phyloP scores from a whole-genome alignment of 2,113 vertebrate species.

The Cyrtonyx montezumae region DNA sequence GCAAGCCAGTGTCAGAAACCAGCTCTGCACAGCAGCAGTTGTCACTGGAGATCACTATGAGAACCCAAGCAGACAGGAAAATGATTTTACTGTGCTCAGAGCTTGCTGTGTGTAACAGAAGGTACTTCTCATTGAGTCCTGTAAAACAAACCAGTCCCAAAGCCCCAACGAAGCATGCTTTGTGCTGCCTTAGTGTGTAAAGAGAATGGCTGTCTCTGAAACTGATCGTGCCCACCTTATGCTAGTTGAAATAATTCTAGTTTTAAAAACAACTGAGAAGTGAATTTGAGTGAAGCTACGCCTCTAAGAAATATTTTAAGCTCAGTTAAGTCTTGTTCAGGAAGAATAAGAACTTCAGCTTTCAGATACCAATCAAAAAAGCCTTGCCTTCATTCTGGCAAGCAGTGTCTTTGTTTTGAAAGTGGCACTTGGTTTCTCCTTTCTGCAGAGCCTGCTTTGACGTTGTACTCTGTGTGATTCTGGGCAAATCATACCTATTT shows the following conservation, averaged over 20 bases:
- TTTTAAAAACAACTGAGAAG: not conserved
- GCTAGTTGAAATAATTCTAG: not conserved
- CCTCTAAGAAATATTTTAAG: not conserved
- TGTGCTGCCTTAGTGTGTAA: not conserved
- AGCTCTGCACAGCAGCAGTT: not conserved
- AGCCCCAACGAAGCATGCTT: not conserved
- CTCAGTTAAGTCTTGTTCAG: fast-evolving
- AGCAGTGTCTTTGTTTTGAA: not conserved
- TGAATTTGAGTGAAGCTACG: not conserved
- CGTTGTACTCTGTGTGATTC: not conserved
- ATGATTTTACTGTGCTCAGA: not conserved
- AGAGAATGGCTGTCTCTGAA: not conserved
- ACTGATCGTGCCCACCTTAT: not conserved
- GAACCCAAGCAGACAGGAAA: constrained; percentile 17
- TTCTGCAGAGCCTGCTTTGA: not conserved
- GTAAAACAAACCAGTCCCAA: not conserved
- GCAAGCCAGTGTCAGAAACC: not conserved
- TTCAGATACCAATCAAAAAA: not conserved
- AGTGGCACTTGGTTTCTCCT: not conserved
- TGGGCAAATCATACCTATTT: not conserved
- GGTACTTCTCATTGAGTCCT: not conserved
- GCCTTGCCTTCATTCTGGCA: fast-evolving
- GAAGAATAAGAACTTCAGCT: not conserved
- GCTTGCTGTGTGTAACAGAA: not conserved
- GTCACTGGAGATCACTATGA: not conserved